phyloP scores from a whole-genome alignment of 2,888 invertebrate genomes.

The Apotomis capreana region DNA sequence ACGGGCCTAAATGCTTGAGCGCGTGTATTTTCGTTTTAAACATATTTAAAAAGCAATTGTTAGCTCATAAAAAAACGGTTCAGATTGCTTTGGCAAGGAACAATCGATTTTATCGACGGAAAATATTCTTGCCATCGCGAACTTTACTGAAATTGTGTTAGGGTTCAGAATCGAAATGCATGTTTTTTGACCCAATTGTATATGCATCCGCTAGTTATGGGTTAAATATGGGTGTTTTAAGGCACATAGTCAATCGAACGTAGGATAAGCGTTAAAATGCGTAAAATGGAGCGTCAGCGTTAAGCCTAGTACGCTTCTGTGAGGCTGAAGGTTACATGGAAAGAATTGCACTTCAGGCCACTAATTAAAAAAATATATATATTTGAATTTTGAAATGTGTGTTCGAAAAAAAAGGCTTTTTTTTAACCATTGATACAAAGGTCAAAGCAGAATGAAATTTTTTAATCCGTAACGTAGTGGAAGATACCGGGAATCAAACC shows the following conservation, averaged over 20 bases:
- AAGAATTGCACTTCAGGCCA: too few relatives aligned
- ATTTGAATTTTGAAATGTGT: too few relatives aligned
- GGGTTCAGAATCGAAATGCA: conserved; percentile 3
- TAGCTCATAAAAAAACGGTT: neutral
- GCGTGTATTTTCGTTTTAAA: conserved; percentile 19
- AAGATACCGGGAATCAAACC: too few relatives aligned
- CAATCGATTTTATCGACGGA: neutral
- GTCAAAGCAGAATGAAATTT: too few relatives aligned
- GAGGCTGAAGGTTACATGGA: neutral
- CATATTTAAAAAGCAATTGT: conserved; percentile 18
- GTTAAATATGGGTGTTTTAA: conserved; percentile 27
- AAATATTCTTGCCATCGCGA: neutral
- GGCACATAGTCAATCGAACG: conserved; percentile 20
- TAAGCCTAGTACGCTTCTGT: conserved; percentile 13
- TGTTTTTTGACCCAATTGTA: conserved; percentile 13
- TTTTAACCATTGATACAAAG: too few relatives aligned
- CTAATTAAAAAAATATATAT: too few relatives aligned
- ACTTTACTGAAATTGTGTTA: conserved; percentile 12
- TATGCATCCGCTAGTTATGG: conserved; percentile 15
- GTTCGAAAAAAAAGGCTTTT: too few relatives aligned
- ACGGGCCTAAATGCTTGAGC: conserved; percentile 38
- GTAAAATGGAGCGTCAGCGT: conserved; percentile 8
- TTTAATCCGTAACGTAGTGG: too few relatives aligned
- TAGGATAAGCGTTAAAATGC: conserved; percentile 24
- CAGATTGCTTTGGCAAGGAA: conserved; percentile 4